Evolutionary conservation across 2,888 invertebrate species (phyloP).

Genomic region (Ichneumoninae sp.): DNA sequence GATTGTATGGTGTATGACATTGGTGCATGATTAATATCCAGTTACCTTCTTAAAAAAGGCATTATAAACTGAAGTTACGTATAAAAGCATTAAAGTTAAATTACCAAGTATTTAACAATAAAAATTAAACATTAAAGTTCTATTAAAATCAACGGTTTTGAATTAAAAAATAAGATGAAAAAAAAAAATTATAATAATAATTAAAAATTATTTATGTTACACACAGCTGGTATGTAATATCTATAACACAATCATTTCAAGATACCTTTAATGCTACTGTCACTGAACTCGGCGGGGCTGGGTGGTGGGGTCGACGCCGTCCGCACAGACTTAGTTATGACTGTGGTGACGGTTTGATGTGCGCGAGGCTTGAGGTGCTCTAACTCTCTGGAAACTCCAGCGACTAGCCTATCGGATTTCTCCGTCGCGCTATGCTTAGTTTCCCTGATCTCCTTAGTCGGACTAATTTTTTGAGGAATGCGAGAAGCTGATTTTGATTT

Average conservation of each 20-base stretch:
- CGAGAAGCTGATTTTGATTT: slow-evolving; percentile 71
- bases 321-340: slow-evolving; percentile 84
- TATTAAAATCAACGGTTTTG: slow-evolving; percentile 73
- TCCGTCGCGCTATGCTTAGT: slow-evolving; percentile 53
- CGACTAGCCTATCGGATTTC: slow-evolving; percentile 74
- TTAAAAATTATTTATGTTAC: slow-evolving; percentile 82
- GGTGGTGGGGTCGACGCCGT: slow-evolving; percentile 84
- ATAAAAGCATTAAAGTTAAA: slow-evolving; percentile 74
- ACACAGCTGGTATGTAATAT: slow-evolving; percentile 84
- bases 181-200: slow-evolving; percentile 1
- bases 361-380: slow-evolving; percentile 83
- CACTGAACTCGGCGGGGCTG: slow-evolving; percentile 84
- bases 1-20: slow-evolving; percentile 74
- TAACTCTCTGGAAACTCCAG: slow-evolving; percentile 76
- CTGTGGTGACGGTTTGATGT: slow-evolving; percentile 84
- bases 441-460: slow-evolving; percentile 68
- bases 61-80: slow-evolving; percentile 81
- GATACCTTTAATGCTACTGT: slow-evolving; percentile 84
- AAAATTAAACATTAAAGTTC: slow-evolving; percentile 21
- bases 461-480: slow-evolving; percentile 79
- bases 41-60: slow-evolving; percentile 72
- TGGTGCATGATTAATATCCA: slow-evolving; percentile 78
- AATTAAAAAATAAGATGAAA: slow-evolving; percentile 71
- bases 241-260: slow-evolving; percentile 84
- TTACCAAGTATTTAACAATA: slow-evolving; percentile 22